Conservation (phyloP, 2,888 invertebrate species). For the Argynnis bischoffii region DNA sequence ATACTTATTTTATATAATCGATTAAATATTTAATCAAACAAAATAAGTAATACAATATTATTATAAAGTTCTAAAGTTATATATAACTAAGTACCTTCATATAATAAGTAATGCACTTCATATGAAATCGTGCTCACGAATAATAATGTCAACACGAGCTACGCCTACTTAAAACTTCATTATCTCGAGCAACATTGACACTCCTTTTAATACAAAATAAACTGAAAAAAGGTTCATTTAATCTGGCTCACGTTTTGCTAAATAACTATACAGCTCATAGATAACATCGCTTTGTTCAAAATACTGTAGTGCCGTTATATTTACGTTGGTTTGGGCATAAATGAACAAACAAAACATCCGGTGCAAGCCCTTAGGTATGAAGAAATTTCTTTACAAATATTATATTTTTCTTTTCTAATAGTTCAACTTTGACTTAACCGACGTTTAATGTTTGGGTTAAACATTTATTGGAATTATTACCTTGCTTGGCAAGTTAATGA, state of each 20-base stretch:
- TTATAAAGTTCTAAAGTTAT: too few relatives aligned
- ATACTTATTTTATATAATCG: too few relatives aligned
- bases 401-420: conserved; percentile 35
- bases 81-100: background rate
- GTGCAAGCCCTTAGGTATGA: conserved; percentile 42
- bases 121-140: conserved; percentile 31
- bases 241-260: conserved; percentile 68
- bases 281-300: conserved; percentile 65
- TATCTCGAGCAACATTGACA: conserved; percentile 47
- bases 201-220: conserved; percentile 52
- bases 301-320: conserved; percentile 53
- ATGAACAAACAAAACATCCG: conserved; percentile 54
- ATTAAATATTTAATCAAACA: too few relatives aligned
- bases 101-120: conserved; percentile 14
- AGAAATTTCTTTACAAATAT: conserved; percentile 44
- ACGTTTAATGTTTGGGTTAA: conserved; percentile 22
- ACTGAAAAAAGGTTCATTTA: conserved; percentile 49
- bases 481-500: background rate
- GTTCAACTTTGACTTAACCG: conserved; percentile 39
- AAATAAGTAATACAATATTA: too few relatives aligned
- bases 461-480: conserved; percentile 5
- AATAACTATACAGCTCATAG: conserved; percentile 66
- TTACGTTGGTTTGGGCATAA: conserved; percentile 55
- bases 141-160: conserved; percentile 31
- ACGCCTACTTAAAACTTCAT: conserved; percentile 33